Conservation (phyloP, 2,888 invertebrate species). For the Andrena hattorfiana region DNA sequence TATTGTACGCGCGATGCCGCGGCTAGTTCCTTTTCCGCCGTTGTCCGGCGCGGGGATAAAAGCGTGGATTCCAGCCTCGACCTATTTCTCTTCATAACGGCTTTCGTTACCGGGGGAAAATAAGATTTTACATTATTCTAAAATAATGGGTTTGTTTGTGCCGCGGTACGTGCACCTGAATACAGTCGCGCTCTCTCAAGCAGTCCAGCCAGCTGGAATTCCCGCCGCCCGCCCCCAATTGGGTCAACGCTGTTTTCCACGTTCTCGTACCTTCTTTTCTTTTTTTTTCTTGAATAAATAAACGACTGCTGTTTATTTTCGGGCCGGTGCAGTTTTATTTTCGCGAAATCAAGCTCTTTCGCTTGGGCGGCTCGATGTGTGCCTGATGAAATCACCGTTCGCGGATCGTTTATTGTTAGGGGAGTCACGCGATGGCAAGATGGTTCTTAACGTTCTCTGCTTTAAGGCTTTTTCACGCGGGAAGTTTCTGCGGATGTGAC, state of each 20-base stretch:
- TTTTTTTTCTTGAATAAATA: not conserved
- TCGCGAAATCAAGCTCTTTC: not conserved
- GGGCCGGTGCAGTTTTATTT: not conserved
- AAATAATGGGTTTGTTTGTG: slow-evolving; percentile 62
- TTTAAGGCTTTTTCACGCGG: too few relatives aligned
- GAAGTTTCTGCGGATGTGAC: too few relatives aligned
- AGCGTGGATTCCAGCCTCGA: slow-evolving; percentile 43
- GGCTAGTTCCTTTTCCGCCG: slow-evolving; percentile 15
- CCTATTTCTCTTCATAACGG: slow-evolving; percentile 60
- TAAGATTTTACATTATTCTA: slow-evolving; percentile 59
- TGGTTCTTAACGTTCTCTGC: too few relatives aligned
- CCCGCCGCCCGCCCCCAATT: slow-evolving; percentile 16
- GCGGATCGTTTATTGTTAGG: slow-evolving; percentile 13
- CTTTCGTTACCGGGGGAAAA: slow-evolving; percentile 50
- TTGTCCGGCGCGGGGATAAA: slow-evolving; percentile 27
- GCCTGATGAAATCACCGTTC: too few relatives aligned
- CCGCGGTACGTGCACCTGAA: slow-evolving; percentile 36
- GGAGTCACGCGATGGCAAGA: not conserved
- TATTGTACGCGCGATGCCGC: slow-evolving; percentile 24
- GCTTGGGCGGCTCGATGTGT: too few relatives aligned
- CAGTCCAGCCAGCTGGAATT: slow-evolving; percentile 22
- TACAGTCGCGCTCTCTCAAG: not conserved
- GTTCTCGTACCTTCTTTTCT: not conserved
- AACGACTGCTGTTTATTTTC: not conserved
- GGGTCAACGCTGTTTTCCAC: slow-evolving; percentile 30